Evolutionary conservation across 2,888 invertebrate genomes (phyloP), one percentile per base, ranked within the genome.

Genomic region (Boloria euphrosyne): DNA sequence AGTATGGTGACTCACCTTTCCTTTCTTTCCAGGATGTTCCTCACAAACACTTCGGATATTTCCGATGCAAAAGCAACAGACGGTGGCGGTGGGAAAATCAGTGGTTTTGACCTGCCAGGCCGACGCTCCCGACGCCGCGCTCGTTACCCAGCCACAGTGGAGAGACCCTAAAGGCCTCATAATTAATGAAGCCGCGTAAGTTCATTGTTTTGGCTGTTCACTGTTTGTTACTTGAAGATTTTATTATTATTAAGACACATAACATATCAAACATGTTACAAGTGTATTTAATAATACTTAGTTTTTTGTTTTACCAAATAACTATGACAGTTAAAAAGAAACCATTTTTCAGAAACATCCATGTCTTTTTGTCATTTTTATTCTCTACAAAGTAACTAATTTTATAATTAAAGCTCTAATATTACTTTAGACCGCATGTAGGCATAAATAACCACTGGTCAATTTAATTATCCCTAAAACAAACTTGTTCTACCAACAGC

Each of bases 131-230:
- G 94, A 96, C 76, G 92, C 94, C 2, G 88, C 90, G 7, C 90
- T 96, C 49, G 94, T 97, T 63, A 93, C 94, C 43, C 94, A 96
- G 78, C 93, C 97, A 53, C 95, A 96, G 80, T 97, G 97, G 97
- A 93, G 94, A 73, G 96, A 97, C 82, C 95, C 95, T 54, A 92
- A 93, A 70, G 94, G 95, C 78, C 93, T 93, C 71, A 93, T 94
- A 66, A 96, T 97, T 78, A 94, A 95, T 74, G 93, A 93, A 73
- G 94, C 93, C 74, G 91, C 93, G 95, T 95, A 86, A 94, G 95
- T 94, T 74, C 3, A 14, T 50, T 38, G 31, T 14, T 53, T 47
- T 38, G 18, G 44, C 46, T 22, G 13, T 38, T 10, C 31, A 38
- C 31, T 38, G 31, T 10, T 38, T 38, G 10, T 10, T 38, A 38